Evolutionary conservation across 1,140 invertebrate genomes (phyloP).

Genomic region (Drosophila nigrodunni): DNA sequence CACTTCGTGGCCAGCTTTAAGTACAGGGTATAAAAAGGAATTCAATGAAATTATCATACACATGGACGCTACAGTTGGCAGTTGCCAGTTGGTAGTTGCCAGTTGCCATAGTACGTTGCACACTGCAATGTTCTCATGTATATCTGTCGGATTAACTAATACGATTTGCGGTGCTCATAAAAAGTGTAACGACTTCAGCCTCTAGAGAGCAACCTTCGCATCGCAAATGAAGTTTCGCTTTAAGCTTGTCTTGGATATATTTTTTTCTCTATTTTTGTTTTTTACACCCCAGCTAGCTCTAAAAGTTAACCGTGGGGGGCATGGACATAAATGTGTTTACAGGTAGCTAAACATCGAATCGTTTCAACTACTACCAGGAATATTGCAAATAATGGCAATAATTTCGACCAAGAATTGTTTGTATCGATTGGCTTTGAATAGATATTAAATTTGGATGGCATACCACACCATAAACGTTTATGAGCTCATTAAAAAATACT

Average conservation of each 20-base stretch:
- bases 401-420: slow-evolving; percentile 30
- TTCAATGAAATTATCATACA: slow-evolving; percentile 79
- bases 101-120: slow-evolving; percentile 4
- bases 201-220: slow-evolving; percentile 36
- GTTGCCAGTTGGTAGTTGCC: slow-evolving; percentile 21
- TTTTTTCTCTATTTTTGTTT: no score
- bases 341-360: slow-evolving; percentile 66
- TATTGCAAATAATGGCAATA: slow-evolving; percentile 21
- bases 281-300: slow-evolving; percentile 16
- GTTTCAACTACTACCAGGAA: slow-evolving; percentile 46
- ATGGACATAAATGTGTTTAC: slow-evolving; percentile 73
- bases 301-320: slow-evolving; percentile 59
- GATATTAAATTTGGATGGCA: slow-evolving; percentile 22
- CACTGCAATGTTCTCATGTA: slow-evolving; percentile 45
- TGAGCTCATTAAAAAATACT: slow-evolving; percentile 35
- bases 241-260: slow-evolving; percentile 10
- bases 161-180: slow-evolving; percentile 77
- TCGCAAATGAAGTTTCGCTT: slow-evolving; percentile 44
- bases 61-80: slow-evolving; percentile 26
- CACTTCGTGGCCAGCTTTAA: background rate
- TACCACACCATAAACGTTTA: slow-evolving; percentile 29
- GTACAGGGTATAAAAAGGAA: slow-evolving; percentile 50
- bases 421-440: slow-evolving; percentile 17
- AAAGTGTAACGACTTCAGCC: slow-evolving; percentile 74
- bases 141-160: slow-evolving; percentile 81